These are phyloP conservation scores for Tanytarsus gracilentus DNA, from an alignment of 2,888 invertebrate genomes.

Conservation along the genomic window DNA sequence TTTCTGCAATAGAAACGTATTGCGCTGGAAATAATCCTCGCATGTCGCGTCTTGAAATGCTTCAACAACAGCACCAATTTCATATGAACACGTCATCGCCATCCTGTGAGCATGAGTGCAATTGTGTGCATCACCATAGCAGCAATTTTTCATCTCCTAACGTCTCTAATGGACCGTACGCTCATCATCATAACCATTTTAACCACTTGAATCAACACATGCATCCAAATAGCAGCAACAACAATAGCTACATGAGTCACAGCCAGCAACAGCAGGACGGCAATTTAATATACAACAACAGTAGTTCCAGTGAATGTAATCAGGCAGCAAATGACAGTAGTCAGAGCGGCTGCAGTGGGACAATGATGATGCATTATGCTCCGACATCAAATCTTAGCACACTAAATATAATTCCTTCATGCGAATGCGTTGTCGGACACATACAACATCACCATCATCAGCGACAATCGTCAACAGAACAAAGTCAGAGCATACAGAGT, in stretches of 20 bases:
- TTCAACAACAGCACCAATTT: slow-evolving; percentile 28
- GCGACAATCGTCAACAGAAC: slow-evolving; percentile 20
- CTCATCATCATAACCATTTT: slow-evolving; percentile 25
- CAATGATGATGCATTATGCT: slow-evolving; percentile 24
- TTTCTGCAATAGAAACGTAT: slow-evolving; percentile 22
- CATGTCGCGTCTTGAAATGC: slow-evolving; percentile 14
- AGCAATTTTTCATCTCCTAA: slow-evolving; percentile 7
- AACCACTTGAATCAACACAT: slow-evolving; percentile 27
- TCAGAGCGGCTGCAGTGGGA: slow-evolving; percentile 26
- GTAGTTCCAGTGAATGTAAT: slow-evolving; percentile 28
- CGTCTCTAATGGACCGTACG: slow-evolving; percentile 20
- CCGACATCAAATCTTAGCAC: slow-evolving; percentile 23
- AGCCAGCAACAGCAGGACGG: slow-evolving; percentile 5
- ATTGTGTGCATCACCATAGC: slow-evolving; percentile 14
- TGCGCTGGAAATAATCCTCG: slow-evolving; percentile 8
- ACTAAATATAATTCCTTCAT: slow-evolving; percentile 21
- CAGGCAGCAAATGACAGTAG: slow-evolving; percentile 24
- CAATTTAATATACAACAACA: slow-evolving; percentile 25
- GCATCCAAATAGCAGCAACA: slow-evolving; percentile 17
- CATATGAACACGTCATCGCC: slow-evolving; percentile 30
- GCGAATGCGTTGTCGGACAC: slow-evolving; percentile 12
- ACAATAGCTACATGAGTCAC: too few relatives aligned
- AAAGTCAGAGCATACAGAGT: slow-evolving; percentile 30
- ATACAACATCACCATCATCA: slow-evolving; percentile 21
- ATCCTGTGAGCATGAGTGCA: slow-evolving; percentile 40